Base-by-base conservation (phyloP, 2,797 vertebrate species). In the Sebastes dallii region DNA sequence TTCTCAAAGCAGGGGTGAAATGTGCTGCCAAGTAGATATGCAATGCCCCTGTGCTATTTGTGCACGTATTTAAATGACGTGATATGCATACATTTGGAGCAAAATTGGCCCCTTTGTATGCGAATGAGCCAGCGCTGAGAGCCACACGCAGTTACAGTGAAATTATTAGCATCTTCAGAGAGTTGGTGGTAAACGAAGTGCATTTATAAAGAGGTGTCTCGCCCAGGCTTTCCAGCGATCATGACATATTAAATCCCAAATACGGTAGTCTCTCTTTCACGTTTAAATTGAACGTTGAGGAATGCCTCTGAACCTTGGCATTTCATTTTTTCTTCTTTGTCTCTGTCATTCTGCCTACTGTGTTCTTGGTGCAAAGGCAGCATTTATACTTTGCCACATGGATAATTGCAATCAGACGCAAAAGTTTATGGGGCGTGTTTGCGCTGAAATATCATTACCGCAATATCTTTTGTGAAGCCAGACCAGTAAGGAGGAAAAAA, bases 401-500 rank as follows among this genome's bases (percentile, higher is more conserved):
- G 20, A 11, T 22, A 34, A 62, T 7, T 22, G 61, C n/a, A 22
- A 36, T 42, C 13, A 6, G 62, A 13, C 1, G 7, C 13, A 24
- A 39, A 39, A 10, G 22, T 39, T 65, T 16, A 42, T 1, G 34
- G 34, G 5, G 1, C 13, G 34, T 65, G 22, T 42, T 25, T 36
- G 30, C 12, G 12, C 32, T 64, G 22, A 14, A 24, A 39, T 14
- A 39, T 39, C 62, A 39, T 16, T 16, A 39, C 22, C 2, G 6
- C 13, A 25, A 25, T 2, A 34, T 3, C 10, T 64, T 64, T 39
- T 13, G 42, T 7, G 42, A 0, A 46, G 14, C 42, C 42, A 46
- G 42, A 0, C 6, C 16, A 46, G 16, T 46, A 3, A 8, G 42
- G 3, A 0, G 16, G 42, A 46, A 18, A 3, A 18, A 0, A 0